These are phyloP conservation scores for Rapana venosa DNA, from an alignment of 2,888 invertebrate genomes.

Conservation along the genomic window DNA sequence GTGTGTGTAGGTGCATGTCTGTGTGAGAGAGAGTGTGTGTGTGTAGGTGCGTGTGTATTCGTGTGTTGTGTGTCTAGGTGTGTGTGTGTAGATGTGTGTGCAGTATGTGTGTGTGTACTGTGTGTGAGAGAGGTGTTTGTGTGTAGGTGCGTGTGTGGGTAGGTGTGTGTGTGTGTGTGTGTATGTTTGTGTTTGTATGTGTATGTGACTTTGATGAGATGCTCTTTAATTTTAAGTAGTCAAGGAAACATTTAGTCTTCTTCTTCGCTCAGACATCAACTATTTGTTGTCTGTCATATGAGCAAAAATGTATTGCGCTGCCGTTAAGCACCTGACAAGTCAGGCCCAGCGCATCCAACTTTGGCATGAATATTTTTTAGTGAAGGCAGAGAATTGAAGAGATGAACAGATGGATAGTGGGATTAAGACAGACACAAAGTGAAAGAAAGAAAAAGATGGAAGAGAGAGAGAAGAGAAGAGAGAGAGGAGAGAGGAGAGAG, in stretches of 20 bases:
- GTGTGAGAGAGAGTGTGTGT: not conserved
- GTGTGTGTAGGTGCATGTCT: not conserved
- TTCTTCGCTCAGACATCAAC: not conserved
- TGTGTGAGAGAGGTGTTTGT: no score
- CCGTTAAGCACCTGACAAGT: no score
- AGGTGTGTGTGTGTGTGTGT: not conserved
- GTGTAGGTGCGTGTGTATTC: no score
- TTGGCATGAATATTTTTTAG: not conserved
- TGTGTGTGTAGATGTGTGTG: no score
- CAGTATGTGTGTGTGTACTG: no score
- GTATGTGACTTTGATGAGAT: not conserved
- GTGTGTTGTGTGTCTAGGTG: no score
- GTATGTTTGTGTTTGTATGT: not conserved
- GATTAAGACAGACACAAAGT: not conserved
- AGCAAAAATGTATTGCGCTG: no score
- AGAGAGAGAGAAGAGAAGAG: not conserved
- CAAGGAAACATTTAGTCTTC: not conserved
- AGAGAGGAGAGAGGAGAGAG: not conserved
- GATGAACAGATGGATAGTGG: not conserved
- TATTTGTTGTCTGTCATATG: no score
- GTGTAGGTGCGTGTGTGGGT: no score
- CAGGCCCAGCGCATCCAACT: no score
- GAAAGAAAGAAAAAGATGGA: not conserved
- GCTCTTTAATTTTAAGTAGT: not conserved
- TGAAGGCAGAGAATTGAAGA: not conserved